Conservation (phyloP, 1,140 invertebrate species). For the Drosophila tani region DNA sequence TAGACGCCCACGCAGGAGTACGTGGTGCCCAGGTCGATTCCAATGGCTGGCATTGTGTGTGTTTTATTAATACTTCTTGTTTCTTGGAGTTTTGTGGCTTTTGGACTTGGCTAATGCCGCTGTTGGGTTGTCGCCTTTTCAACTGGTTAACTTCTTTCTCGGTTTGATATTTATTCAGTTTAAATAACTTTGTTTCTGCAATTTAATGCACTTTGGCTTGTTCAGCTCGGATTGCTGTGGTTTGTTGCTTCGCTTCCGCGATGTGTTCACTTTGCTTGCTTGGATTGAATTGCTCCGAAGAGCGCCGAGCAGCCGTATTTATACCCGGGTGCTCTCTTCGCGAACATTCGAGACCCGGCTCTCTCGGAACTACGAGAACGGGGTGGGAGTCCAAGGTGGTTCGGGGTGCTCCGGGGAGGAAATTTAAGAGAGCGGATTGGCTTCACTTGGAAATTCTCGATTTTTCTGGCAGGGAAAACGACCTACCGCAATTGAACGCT, state of each 20-base stretch:
- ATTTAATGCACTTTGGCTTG: slow-evolving; percentile 30
- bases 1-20: slow-evolving; percentile 93
- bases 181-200: slow-evolving; percentile 10
- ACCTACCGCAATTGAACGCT: slow-evolving; percentile 4
- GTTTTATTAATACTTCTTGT: slow-evolving; percentile 16
- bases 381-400: neutral
- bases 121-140: neutral
- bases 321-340: no score
- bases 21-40: slow-evolving; percentile 91
- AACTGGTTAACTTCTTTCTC: slow-evolving; percentile 18
- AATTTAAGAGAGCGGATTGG: no score
- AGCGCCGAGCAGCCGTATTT: slow-evolving; percentile 13
- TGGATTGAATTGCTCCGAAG: slow-evolving; percentile 63
- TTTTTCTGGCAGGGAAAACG: neutral
- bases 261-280: slow-evolving; percentile 67
- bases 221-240: slow-evolving; percentile 47
- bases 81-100: slow-evolving; percentile 3
- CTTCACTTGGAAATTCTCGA: slow-evolving; percentile 1
- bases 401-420: no score
- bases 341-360: neutral
- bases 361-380: slow-evolving; percentile 34
- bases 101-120: neutral
- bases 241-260: slow-evolving; percentile 54
- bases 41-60: slow-evolving; percentile 87
- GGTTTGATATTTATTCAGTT: slow-evolving; percentile 5